Conservation (phyloP, 2,113 vertebrate genomes). For the Erpornis zantholeuca region DNA sequence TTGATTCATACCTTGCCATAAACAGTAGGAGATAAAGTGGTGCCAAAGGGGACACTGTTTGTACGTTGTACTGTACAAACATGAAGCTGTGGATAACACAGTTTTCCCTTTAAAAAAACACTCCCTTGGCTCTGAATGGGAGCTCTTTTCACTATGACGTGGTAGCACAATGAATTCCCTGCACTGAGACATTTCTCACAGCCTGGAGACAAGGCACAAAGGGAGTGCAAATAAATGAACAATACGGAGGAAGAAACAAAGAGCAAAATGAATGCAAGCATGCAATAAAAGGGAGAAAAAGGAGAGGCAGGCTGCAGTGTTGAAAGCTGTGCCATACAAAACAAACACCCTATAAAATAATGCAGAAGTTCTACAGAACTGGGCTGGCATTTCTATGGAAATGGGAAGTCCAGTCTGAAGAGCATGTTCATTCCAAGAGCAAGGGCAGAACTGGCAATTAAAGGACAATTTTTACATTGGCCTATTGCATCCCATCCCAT, state of each 20-base stretch:
- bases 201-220: conserved; percentile 41
- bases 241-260: conserved; percentile 36
- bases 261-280: not conserved
- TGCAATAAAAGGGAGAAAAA: not conserved
- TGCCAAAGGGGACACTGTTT: not conserved
- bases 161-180: not conserved
- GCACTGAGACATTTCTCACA: not conserved
- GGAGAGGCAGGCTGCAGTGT: not conserved
- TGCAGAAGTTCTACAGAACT: conserved; percentile 1
- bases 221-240: conserved; percentile 45
- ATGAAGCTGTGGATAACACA: not conserved
- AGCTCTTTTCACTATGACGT: not conserved
- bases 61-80: not conserved
- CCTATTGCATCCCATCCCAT: not conserved
- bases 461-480: not conserved
- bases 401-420: not conserved
- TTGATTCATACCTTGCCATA: not conserved
- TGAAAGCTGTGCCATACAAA: conserved; percentile 22
- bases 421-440: not conserved
- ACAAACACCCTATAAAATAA: not conserved
- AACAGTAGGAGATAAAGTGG: not conserved
- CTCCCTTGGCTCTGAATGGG: not conserved
- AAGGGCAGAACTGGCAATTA: not conserved
- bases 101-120: conserved; percentile 17
- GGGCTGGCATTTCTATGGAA: not conserved